Evolutionary conservation across 2,113 vertebrate species (phyloP).

Genomic region (Pseudopipra pipra): DNA sequence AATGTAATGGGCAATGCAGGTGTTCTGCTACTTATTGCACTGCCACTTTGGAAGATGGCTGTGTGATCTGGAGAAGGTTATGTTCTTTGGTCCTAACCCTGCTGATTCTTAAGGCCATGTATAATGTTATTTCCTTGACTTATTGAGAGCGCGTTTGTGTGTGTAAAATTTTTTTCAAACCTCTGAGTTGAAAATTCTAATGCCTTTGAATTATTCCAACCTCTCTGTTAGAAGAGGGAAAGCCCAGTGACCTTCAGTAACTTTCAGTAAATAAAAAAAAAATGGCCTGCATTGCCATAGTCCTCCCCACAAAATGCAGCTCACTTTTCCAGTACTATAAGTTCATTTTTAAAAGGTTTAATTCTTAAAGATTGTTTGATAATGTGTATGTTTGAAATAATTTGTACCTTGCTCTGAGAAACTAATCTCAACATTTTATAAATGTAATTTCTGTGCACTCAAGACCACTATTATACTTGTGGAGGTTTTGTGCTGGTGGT

Average conservation of each 20-base stretch:
- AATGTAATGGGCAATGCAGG: neutral
- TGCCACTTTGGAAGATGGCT: neutral
- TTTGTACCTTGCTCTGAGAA: neutral
- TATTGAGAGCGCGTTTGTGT: neutral
- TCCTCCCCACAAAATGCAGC: neutral
- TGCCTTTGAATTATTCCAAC: neutral
- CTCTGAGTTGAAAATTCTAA: neutral
- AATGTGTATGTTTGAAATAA: neutral
- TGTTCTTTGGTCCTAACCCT: neutral
- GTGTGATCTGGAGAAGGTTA: neutral
- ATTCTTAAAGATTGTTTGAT: neutral
- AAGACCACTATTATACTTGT: neutral
- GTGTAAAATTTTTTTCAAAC: neutral
- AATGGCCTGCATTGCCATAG: neutral
- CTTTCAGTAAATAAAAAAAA: neutral
- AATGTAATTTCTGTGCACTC: neutral
- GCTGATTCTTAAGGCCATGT: neutral
- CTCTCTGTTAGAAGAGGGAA: neutral
- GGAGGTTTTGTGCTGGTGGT: constrained; percentile 8
- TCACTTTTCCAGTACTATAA: neutral
- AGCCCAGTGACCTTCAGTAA: neutral
- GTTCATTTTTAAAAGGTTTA: neutral
- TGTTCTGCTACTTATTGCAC: neutral
- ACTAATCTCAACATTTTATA: neutral
- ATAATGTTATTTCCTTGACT: neutral